These are phyloP conservation scores for Heterotis niloticus DNA, from an alignment of 2,113 vertebrate species.

Conservation along the genomic window DNA sequence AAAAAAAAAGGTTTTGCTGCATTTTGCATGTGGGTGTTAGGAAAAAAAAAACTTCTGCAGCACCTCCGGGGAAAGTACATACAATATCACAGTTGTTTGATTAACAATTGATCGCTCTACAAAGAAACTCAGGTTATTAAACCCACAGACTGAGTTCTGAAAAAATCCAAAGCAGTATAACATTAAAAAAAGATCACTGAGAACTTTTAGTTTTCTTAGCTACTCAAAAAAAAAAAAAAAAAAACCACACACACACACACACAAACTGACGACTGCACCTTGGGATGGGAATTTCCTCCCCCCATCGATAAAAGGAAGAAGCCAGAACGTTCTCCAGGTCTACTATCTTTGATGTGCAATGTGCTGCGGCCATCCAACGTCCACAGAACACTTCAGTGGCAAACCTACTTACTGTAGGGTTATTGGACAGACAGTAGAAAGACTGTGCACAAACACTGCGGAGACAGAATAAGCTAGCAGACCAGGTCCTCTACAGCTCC, in stretches of 20 bases:
- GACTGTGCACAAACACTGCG: background rate
- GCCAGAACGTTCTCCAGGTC: background rate
- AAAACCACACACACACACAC: too few relatives aligned
- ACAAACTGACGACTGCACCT: background rate
- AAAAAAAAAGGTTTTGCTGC: background rate
- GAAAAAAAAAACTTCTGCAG: background rate
- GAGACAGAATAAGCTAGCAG: background rate
- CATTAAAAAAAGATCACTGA: slow-evolving; percentile 19
- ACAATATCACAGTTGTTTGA: slow-evolving; percentile 5
- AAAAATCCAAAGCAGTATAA: background rate
- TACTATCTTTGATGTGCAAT: background rate
- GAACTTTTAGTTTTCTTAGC: background rate
- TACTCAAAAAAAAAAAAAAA: background rate
- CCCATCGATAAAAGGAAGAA: background rate
- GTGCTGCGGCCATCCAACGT: background rate
- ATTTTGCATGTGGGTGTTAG: background rate
- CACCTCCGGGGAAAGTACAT: background rate
- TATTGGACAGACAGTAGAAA: background rate
- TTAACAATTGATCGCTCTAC: background rate
- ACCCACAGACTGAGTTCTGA: background rate
- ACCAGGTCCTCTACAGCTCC: background rate
- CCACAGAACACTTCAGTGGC: background rate
- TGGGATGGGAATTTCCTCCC: too few relatives aligned
- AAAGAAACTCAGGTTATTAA: background rate
- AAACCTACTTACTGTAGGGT: background rate